These are phyloP conservation scores for Emydoidea blandingii DNA, from an alignment of 2,797 vertebrate genomes.

Conservation along the genomic window DNA sequence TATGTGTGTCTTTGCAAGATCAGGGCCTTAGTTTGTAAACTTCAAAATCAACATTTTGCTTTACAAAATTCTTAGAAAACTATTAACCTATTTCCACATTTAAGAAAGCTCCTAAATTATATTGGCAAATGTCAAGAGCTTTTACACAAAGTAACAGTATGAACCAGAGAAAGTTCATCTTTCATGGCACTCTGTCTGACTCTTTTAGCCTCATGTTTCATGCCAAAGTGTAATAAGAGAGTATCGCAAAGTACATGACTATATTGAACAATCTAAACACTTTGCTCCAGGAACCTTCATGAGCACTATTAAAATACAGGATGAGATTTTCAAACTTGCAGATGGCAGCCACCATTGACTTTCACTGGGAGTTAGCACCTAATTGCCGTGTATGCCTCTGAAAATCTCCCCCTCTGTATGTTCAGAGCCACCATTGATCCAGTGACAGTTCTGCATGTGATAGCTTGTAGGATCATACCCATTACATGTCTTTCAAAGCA, in stretches of 20 bases:
- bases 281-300: neutral
- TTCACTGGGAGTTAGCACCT: neutral
- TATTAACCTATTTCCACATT: slow-evolving; percentile 59
- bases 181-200: slow-evolving; percentile 29
- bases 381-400: neutral
- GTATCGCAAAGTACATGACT: neutral
- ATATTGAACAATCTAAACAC: neutral
- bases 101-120: slow-evolving; percentile 47
- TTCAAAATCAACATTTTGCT: slow-evolving; percentile 1
- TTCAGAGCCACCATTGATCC: neutral
- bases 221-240: neutral
- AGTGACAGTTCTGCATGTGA: neutral
- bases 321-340: neutral
- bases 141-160: slow-evolving; percentile 60
- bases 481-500: neutral
- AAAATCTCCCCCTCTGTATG: neutral
- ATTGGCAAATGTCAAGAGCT: slow-evolving; percentile 62
- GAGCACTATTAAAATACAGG: accelerated
- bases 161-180: slow-evolving; percentile 56
- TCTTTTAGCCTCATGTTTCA: neutral
- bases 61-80: slow-evolving; percentile 38
- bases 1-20: accelerated
- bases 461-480: neutral
- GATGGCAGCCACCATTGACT: accelerated
- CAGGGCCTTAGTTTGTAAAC: neutral